phyloP scores from a whole-genome alignment of 1,140 invertebrate species.

The Drosophila sulfurigaster region DNA sequence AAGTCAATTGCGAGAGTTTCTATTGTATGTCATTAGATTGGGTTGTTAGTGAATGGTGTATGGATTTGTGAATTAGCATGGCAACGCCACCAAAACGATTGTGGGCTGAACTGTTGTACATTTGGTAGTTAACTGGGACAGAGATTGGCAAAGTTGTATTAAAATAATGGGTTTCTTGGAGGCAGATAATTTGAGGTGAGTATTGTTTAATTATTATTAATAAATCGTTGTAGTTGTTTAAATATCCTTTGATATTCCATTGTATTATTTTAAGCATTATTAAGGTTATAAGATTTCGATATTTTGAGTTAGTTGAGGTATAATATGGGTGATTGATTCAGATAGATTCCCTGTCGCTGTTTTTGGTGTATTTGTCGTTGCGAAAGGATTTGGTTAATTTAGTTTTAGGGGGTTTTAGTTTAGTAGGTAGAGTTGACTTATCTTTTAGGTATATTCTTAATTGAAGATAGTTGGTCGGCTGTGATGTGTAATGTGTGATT shows the following conservation, averaged over 20 bases:
- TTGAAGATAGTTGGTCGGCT: background rate
- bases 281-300: background rate
- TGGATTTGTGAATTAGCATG: background rate
- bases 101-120: background rate
- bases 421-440: background rate
- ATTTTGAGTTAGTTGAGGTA: background rate
- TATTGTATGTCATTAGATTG: too few relatives aligned
- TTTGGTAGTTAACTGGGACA: background rate
- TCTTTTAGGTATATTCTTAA: background rate
- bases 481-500: background rate
- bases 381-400: background rate
- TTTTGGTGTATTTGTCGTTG: background rate
- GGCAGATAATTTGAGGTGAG: background rate
- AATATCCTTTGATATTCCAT: conserved; percentile 26
- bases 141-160: background rate
- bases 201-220: conserved; percentile 3
- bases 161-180: background rate
- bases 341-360: conserved; percentile 1
- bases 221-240: conserved; percentile 7
- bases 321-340: background rate
- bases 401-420: background rate
- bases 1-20: too few relatives aligned
- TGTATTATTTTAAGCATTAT: conserved; percentile 8
- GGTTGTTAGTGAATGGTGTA: too few relatives aligned
- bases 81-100: background rate